Conservation (phyloP, 1,140 invertebrate genomes). For the Aethina tumida region DNA sequence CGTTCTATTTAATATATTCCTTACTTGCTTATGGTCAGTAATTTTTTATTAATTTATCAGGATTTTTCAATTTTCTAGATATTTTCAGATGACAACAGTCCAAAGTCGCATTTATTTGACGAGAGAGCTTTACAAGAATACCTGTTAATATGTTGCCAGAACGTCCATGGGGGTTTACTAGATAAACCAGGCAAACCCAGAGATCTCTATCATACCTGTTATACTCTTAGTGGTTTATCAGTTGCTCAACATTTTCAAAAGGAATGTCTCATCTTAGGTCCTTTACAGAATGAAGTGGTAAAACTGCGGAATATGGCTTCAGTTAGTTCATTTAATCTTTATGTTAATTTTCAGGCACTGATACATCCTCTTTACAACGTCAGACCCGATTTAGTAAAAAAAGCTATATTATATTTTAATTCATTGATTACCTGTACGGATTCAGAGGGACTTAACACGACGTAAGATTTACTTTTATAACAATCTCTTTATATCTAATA, state of each 20-base stretch:
- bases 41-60: constrained; percentile 1
- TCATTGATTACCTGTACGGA: no score
- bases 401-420: constrained; percentile 42
- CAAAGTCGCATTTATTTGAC: constrained; percentile 62
- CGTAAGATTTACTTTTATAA: no score
- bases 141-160: constrained; percentile 86
- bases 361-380: constrained; percentile 62
- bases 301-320: constrained; percentile 18
- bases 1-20: constrained; percentile 57
- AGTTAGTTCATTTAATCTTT: neutral
- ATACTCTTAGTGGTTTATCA: constrained; percentile 89
- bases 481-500: no score
- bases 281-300: constrained; percentile 52
- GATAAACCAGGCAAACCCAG: constrained; percentile 89
- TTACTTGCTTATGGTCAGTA: constrained; percentile 21
- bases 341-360: constrained; percentile 32
- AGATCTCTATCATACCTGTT: constrained; percentile 96
- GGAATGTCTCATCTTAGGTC: constrained; percentile 45
- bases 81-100: constrained; percentile 20
- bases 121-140: constrained; percentile 89
- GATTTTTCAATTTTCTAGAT: constrained; percentile 4
- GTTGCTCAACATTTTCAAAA: constrained; percentile 76
- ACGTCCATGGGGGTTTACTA: constrained; percentile 77
- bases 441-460: no score
- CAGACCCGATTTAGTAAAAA: constrained; percentile 40